Base-by-base conservation (phyloP, 35 echinoderm and acorn worm genomes). In the Stichopus chloronotus region DNA sequence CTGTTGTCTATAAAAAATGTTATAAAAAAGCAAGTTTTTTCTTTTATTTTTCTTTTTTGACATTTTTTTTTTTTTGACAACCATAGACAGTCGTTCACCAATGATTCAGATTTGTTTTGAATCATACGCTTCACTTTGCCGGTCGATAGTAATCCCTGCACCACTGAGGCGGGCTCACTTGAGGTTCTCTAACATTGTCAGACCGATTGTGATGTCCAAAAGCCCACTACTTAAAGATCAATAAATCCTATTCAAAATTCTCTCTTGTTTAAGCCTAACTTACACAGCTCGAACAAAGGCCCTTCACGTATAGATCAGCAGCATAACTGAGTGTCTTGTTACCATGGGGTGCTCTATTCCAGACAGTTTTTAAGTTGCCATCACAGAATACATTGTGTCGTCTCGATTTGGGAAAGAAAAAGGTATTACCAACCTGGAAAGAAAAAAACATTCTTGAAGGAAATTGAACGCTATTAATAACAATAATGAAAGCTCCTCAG, bases 251-350 rank as follows among this genome's bases (percentile, higher is more conserved):
- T 83, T 55, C 12, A 55, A 9, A 52, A 55, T 55, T 14, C 16
- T 55, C 17, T 54, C 55, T 55, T 56, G 25, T 17, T 11, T 24
- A n/a, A 55, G n/a, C 80, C 80, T 83, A 53, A 83, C 80, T 83
- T 83, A 83, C 80, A 83, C 80, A 83, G 8, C 80, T 12, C 80
- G 55, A 55, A 83, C 80, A 83, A 83, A 19, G 55, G 52, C 80
- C n/a, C 80, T 56, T 83, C 30, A 82, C 8, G 8, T 52, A 12
- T 8, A 8, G 76, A 21, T 1, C 76, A 78, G 52, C 23, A 21
- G 11, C 76, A 78, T 25, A 25, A 25, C 21, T 78, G 23, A 78
- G 5, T 22, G 76, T 78, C 23, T 21, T 17, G 21, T 25, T 78
- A 78, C 21, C 11, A 78, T 78, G 52, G 76, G n/a, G 5, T 1